These are phyloP conservation scores for Macrosiphum euphorbiae DNA, from an alignment of 2,888 invertebrate species.

Conservation along the genomic window DNA sequence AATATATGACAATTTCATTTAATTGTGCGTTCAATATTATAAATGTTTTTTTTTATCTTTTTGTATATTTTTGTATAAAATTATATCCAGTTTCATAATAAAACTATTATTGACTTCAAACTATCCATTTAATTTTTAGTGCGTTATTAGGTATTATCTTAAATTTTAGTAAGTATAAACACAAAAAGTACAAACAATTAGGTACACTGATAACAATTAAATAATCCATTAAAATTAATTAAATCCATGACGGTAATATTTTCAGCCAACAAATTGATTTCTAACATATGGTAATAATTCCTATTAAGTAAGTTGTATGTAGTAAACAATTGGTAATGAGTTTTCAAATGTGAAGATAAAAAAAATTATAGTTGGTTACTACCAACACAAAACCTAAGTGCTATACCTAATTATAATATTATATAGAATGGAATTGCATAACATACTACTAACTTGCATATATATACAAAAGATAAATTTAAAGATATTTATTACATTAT, in stretches of 20 bases:
- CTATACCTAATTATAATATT: neutral
- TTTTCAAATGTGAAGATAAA: neutral
- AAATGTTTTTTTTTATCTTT: slow-evolving; percentile 59
- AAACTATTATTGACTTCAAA: slow-evolving; percentile 44
- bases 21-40: slow-evolving; percentile 63
- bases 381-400: neutral
- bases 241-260: neutral
- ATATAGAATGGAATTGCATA: neutral
- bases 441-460: neutral
- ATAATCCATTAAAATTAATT: neutral
- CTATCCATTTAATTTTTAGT: slow-evolving; percentile 61
- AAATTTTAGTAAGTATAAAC: slow-evolving; percentile 24
- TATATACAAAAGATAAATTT: neutral
- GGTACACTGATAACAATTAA: slow-evolving; percentile 33
- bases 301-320: neutral
- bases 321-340: neutral
- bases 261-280: slow-evolving; percentile 20
- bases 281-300: neutral
- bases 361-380: neutral
- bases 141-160: slow-evolving; percentile 58
- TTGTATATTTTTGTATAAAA: slow-evolving; percentile 52
- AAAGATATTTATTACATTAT: neutral
- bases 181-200: slow-evolving; percentile 50
- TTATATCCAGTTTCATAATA: slow-evolving; percentile 10
- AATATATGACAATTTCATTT: slow-evolving; percentile 47